A percentile compares a stretch with the other conserved stretches of the same genome.
These are phyloP conservation scores for Rhyacichthys aspro DNA, from an alignment of 2,797 vertebrate species.

Conservation along the genomic window DNA sequence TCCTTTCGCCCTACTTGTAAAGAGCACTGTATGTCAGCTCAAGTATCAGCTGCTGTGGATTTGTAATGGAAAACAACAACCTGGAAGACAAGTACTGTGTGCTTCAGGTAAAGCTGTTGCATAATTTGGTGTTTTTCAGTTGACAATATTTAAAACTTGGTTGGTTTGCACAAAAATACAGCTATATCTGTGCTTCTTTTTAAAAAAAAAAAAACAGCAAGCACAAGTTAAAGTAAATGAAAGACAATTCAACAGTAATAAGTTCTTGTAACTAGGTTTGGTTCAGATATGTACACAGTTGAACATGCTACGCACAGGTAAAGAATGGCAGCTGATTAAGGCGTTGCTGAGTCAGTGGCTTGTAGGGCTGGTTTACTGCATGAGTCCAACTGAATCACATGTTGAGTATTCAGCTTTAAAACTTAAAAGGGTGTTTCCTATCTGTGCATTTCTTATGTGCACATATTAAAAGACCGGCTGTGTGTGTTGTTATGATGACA, in stretches of 20 bases:
- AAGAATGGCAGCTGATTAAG: too few species aligned
- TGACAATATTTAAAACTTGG: too few species aligned
- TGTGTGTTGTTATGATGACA: too few species aligned
- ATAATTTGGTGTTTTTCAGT: background rate
- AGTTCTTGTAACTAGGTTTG: too few species aligned
- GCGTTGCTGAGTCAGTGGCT: background rate
- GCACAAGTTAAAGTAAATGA: too few species aligned
- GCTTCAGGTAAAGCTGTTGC: too few species aligned
- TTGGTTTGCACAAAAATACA: too few species aligned
- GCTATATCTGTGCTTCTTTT: too few species aligned
- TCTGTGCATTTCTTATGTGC: background rate
- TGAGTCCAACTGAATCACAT: slow-evolving; percentile 44
- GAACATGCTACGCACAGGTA: background rate
- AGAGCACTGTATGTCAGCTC: slow-evolving; percentile 1
- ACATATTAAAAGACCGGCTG: slow-evolving; percentile 17
- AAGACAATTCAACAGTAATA: too few species aligned
- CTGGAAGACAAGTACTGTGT: background rate
- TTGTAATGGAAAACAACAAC: slow-evolving; percentile 1
- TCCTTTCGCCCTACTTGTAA: background rate
- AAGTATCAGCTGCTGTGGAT: slow-evolving; percentile 4
- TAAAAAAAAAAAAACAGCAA: too few species aligned
- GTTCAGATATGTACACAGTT: background rate
- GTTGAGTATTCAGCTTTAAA: slow-evolving; percentile 18
- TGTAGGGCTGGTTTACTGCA: slow-evolving; percentile 19
- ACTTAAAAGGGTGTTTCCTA: slow-evolving; percentile 7